Evolutionary conservation across 2,888 invertebrate genomes (phyloP), one percentile per base, ranked within the genome.

Genomic region (Chirona hameri): DNA sequence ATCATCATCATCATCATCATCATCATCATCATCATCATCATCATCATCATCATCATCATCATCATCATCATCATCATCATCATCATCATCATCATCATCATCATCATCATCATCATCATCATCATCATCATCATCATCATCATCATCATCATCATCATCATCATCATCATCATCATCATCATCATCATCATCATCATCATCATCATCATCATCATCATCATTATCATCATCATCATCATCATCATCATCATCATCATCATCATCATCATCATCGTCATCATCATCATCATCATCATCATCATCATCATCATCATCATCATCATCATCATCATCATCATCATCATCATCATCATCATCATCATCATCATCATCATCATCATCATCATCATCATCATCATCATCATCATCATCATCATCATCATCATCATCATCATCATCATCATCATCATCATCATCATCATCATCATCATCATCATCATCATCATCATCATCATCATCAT

Each of bases 371-470:
- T 80, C 39, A 80, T 29, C 24, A 27, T 29, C 39, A 80, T 29
- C 80, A 80, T 80, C 80, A 80, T 80, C 39, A 15, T 29, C 80
- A 80, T 29, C 39, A 80, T 29, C 39, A 80, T 80, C 39, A 80
- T 29, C 24, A 29, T 29, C 80, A 31, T 29, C 39, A 80, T 29
- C 80, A 80, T 29, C 80, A 80, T 29, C 39, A 80, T 29, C 24
- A 29, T 29, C 80, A 80, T 29, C 39, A 15, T 24, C 39, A 80
- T 29, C 39, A 80, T 80, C 80, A 39, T 29, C 24, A 80, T 29
- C 80, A 31, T 29, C 39, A 15, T 80, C 39, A 80, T 29, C 24
- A 80, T 29, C 39, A 80, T 29, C 80, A 80, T 80, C 39, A 39
- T 80, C 39, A 80, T 29, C 80, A 80, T 24, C 39, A 80, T 29